Evolutionary conservation across 2,113 vertebrate species (phyloP).

Genomic region (Dipodomys merriami): DNA sequence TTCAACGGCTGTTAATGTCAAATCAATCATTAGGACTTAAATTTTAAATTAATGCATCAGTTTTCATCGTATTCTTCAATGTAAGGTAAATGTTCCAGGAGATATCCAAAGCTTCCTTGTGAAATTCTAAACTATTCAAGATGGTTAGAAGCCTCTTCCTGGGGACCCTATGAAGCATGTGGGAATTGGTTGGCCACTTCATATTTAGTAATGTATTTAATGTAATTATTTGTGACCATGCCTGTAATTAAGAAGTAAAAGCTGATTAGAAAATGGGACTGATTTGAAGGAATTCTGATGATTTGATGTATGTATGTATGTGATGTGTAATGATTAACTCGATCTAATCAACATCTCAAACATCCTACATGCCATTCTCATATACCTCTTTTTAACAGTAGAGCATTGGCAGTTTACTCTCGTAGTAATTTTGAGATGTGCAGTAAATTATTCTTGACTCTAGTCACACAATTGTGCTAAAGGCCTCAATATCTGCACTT

Average conservation of each 20-base stretch:
- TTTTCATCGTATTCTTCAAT: background rate
- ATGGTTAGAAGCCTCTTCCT: background rate
- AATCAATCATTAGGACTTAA: slow-evolving; percentile 42
- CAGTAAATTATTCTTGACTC: background rate
- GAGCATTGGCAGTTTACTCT: background rate
- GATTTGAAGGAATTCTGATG: background rate
- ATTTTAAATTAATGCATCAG: slow-evolving; percentile 17
- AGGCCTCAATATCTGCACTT: background rate
- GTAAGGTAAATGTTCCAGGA: background rate
- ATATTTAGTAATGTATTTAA: background rate
- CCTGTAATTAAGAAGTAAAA: slow-evolving; percentile 47
- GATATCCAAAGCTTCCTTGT: background rate
- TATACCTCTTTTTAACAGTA: background rate
- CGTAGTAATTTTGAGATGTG: background rate
- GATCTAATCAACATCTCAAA: background rate
- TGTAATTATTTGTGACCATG: slow-evolving; percentile 5
- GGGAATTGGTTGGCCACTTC: slow-evolving; percentile 17
- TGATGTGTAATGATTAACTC: background rate
- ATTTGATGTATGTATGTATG: background rate
- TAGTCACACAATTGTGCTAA: background rate
- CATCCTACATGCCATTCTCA: background rate
- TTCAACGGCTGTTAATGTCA: background rate
- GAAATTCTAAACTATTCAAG: background rate
- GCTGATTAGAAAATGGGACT: slow-evolving; percentile 44
- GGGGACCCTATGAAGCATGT: background rate